phyloP scores from a whole-genome alignment of 23 tunicate genomes.

The Ascidia mentula region DNA sequence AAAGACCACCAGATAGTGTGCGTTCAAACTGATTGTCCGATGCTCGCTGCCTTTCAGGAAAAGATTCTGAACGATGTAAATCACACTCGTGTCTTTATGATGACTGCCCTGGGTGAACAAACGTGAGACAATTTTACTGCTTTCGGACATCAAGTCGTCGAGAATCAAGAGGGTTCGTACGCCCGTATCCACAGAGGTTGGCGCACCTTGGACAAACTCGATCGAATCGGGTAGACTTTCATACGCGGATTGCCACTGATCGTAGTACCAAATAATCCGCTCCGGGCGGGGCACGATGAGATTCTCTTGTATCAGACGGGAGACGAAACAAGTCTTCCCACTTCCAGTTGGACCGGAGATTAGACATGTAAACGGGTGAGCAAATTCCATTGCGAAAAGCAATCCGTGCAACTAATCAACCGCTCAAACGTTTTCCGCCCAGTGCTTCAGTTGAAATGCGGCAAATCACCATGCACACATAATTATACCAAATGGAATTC shows the following conservation, averaged over 20 bases:
- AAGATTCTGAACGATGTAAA: conserved; percentile 11
- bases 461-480: too few species aligned
- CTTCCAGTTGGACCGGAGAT: conserved; percentile 11
- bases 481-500: too few species aligned
- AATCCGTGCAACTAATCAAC: too few species aligned
- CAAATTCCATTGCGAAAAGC: too few species aligned
- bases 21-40: conserved; percentile 8
- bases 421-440: too few species aligned
- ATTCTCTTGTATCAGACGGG: too few species aligned
- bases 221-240: background rate
- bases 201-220: conserved; percentile 1
- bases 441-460: too few species aligned
- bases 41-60: background rate
- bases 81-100: background rate
- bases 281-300: background rate
- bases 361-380: background rate
- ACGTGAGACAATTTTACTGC: background rate
- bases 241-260: background rate
- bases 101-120: background rate
- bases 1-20: conserved; percentile 1
- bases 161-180: background rate
- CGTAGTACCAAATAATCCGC: background rate
- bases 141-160: background rate
- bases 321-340: background rate
- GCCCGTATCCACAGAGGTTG: background rate